Evolutionary conservation across 2,888 invertebrate genomes (phyloP), one percentile per base, ranked within the genome.

Genomic region (Elgonia sp.): DNA sequence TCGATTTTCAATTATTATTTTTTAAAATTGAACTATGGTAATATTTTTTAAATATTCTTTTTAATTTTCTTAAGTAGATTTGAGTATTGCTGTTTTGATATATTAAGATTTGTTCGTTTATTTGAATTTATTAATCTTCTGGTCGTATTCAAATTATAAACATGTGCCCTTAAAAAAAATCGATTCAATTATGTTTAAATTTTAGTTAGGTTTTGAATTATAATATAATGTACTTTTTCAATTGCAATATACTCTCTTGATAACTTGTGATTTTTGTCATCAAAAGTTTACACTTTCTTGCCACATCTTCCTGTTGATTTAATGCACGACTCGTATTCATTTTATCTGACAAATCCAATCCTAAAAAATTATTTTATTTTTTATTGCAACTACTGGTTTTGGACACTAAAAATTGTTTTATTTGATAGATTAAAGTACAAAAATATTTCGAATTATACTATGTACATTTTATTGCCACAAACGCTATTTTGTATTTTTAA

Each of bases 351-450:
- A 98, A 95, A 94, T 98, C 98, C 87, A 98, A 95, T 55, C 98
- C 97, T 97, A 6, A 14, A 62, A 69, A 39, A 57, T 40, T 72
- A n/a, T n/a, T n/a, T n/a, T n/a, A n/a, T n/a, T n/a, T n/a, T n/a
- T n/a, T n/a, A n/a, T n/a, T 8, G 97, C 96, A 79, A 99, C 96
- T 0, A 99, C 97, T 0, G 99, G 99, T 94, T 99, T 99, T 4
- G 96, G 95, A 92, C 99, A 99, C 94, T 97, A 90, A 81, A 90
- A 87, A 37, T 67, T 63, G 42, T 67, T 42, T 20, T 69, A 37
- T 81, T 40, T 39, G 37, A 50, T 21, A 29, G 5, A 29, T n/a
- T n/a, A n/a, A n/a, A n/a, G n/a, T n/a, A n/a, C n/a, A n/a, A 14
- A 53, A 14, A 53, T 53, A 53, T 53, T 53, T 53, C n/a, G n/a